Conservation (phyloP, 2,797 vertebrate species). For the Betta splendens region DNA sequence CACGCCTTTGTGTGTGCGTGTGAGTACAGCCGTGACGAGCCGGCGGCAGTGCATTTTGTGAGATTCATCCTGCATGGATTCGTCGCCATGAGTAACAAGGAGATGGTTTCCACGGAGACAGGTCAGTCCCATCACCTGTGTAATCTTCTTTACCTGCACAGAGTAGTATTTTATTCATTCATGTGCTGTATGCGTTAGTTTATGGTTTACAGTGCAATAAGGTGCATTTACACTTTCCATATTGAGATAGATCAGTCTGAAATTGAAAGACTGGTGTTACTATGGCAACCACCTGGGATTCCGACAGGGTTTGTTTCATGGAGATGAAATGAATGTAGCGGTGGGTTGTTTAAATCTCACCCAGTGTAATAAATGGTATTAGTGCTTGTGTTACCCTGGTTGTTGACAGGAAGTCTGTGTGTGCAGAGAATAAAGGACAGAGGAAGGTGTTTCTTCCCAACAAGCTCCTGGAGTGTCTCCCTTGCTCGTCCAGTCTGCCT, state of each 20-base stretch:
- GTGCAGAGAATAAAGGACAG: constrained; percentile 81
- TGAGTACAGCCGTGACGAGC: constrained; percentile 26
- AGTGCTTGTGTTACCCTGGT: not conserved
- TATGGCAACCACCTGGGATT: constrained; percentile 1
- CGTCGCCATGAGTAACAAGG: constrained; percentile 74
- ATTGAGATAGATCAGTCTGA: too few species aligned
- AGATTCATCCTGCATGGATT: constrained; percentile 57
- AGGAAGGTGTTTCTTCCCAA: constrained; percentile 90
- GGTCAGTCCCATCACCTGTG: constrained; percentile 50
- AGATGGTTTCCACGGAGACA: constrained; percentile 76
- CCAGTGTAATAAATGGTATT: too few species aligned
- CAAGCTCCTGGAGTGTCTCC: constrained; percentile 90
- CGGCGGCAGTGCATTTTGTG: constrained; percentile 39
- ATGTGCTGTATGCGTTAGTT: too few species aligned
- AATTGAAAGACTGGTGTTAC: not conserved
- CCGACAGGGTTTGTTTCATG: too few species aligned
- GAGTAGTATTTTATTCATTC: too few species aligned
- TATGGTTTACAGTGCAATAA: too few species aligned
- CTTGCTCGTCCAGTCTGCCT: constrained; percentile 81
- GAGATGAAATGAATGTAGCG: too few species aligned
- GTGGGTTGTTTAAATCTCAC: too few species aligned
- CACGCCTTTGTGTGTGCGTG: too few species aligned
- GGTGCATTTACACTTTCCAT: too few species aligned
- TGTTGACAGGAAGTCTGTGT: not conserved
- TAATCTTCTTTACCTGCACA: not conserved